phyloP scores from a whole-genome alignment of 1,140 invertebrate genomes.

The Aphis gossypii region DNA sequence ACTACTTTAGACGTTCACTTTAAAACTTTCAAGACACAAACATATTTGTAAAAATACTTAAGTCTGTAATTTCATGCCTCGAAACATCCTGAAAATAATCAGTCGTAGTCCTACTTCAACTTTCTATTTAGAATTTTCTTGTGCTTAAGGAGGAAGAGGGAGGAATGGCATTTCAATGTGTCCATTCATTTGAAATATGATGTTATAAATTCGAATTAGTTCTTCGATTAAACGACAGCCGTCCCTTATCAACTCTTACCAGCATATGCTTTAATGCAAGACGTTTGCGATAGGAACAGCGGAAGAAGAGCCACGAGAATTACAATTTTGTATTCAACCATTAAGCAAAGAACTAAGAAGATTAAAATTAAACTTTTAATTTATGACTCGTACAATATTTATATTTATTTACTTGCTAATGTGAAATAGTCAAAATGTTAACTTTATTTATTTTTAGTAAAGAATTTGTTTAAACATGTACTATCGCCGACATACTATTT shows the following conservation, averaged over 20 bases:
- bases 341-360: not conserved
- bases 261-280: conserved; percentile 27
- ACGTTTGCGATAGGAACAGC: not conserved
- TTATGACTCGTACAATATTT: conserved; percentile 28
- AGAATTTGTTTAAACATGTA: not conserved
- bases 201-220: conserved; percentile 53
- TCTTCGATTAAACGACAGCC: conserved; percentile 47
- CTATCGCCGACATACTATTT: not conserved
- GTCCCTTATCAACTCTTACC: conserved; percentile 39
- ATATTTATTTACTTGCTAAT: not conserved
- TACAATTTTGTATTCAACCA: not conserved
- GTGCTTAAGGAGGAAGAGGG: not conserved
- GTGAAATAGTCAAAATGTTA: not conserved
- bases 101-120: not conserved
- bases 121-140: conserved; percentile 27
- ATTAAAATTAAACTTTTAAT: conserved; percentile 44
- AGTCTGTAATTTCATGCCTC: conserved; percentile 51
- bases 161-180: conserved; percentile 40
- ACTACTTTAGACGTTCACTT: conserved; percentile 21
- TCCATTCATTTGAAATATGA: conserved; percentile 46
- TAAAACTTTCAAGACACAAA: conserved; percentile 15
- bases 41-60: conserved; percentile 43
- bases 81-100: conserved; percentile 44
- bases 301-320: not conserved
- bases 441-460: conserved; percentile 27